phyloP scores from a whole-genome alignment of 30 jellyfish, hydroid and myxozoan genomes.

The Catostylus mosaicus region DNA sequence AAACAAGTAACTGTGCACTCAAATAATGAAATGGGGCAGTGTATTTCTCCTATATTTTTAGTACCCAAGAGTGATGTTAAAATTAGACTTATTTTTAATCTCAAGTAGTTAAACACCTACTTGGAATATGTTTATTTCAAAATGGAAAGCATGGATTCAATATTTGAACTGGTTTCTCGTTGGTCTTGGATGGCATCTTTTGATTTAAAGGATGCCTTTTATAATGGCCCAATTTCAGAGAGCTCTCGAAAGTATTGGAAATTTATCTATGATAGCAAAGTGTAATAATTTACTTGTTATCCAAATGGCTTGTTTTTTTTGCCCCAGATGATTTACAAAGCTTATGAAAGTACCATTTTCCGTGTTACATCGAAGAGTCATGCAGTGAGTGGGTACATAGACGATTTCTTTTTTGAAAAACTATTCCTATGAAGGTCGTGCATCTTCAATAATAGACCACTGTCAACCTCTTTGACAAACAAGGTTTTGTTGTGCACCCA shows the following conservation, averaged over 20 bases:
- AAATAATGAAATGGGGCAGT: background rate
- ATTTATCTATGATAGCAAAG: background rate
- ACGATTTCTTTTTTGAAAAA: no score
- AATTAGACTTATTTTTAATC: slow-evolving; percentile 26
- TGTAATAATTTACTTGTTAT: slow-evolving; percentile 10
- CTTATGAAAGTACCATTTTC: slow-evolving; percentile 33
- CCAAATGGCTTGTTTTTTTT: slow-evolving; percentile 33
- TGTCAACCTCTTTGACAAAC: slow-evolving; percentile 8
- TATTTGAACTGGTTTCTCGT: slow-evolving; percentile 1
- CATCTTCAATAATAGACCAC: background rate
- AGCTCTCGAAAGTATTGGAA: slow-evolving; percentile 3
- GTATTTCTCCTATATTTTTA: background rate
- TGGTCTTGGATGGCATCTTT: slow-evolving; percentile 50
- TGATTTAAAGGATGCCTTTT: slow-evolving; percentile 64
- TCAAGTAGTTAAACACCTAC: slow-evolving; percentile 5
- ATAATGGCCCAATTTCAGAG: slow-evolving; percentile 25
- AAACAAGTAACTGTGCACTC: slow-evolving; percentile 22
- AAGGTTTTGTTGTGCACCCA: slow-evolving; percentile 54
- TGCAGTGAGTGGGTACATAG: slow-evolving; percentile 19
- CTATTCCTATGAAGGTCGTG: slow-evolving; percentile 15
- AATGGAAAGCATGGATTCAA: slow-evolving; percentile 16
- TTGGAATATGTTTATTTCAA: slow-evolving; percentile 30
- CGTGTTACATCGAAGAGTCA: background rate
- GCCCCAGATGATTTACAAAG: slow-evolving; percentile 34
- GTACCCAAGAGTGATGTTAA: slow-evolving; percentile 46